Evolutionary conservation across 1,140 invertebrate genomes (phyloP), one percentile per base, ranked within the genome.

Genomic region (Drosophila melanica): DNA sequence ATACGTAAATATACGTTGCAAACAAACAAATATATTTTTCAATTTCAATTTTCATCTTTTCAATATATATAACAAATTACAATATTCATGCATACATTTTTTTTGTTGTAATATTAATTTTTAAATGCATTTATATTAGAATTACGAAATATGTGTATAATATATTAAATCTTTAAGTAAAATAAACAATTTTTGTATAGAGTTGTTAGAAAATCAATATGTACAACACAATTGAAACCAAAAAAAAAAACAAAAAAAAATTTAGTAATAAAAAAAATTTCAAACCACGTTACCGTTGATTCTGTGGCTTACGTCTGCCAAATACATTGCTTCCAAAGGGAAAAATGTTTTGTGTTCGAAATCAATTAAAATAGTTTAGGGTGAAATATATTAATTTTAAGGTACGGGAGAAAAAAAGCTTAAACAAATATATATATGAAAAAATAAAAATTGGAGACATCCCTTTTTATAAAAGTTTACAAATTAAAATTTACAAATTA

Each of bases 151-250:
- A 54, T 71, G 5, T 58, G 44, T 55, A 45, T 47, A 27, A 39
- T 37, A 27, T 70, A 53, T 75, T 63, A 57, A 81, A 62, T 63
- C 33, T 3, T 69, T 69, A 27, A 60, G 37, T 18, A 76, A 85
- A 60, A 80, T 30, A 48, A 55, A 75, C 77, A 77, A 81, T 81
- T 85, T 85, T 85, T 81, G 77, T 85, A 86, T 81, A 78, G 55
- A 85, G 70, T 81, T 86, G 81, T 85, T 86, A 79, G 63, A 81
- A 86, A 86, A 80, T 75, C 74, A 81, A 85, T 81, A 65, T 50
- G 75, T 68, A 59, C 16, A 67, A 68, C 45, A 65, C 70, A 77
- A 77, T 86, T 81, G 44, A 85, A 77, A 81, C 72, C 73, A 85
- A 82, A 85, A 84, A 84, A 64, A 80, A 69, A 53, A 60, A 51